A percentile compares a stretch with the other conserved stretches of the same genome.
These are phyloP conservation scores for Trissonchulus sp. DNA, from an alignment of 2,888 invertebrate genomes.

Conservation along the genomic window DNA sequence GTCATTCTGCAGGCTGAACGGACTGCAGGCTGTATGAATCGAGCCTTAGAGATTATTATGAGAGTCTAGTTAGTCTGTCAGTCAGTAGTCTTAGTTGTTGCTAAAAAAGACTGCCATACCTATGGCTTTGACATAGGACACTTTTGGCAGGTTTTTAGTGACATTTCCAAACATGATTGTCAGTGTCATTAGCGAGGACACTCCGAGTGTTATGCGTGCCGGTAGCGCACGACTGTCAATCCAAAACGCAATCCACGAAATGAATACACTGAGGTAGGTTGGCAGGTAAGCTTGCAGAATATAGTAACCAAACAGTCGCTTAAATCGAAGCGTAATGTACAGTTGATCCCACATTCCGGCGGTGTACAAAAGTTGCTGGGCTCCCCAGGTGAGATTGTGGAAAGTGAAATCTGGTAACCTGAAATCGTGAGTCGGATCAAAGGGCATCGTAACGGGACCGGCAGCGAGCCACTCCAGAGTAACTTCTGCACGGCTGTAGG, in stretches of 20 bases:
- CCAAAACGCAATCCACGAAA: constrained; percentile 29
- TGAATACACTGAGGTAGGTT: constrained; percentile 27
- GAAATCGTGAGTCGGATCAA: background rate
- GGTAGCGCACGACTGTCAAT: constrained; percentile 25
- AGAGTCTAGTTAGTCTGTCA: too few relatives aligned
- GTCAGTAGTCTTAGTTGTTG: too few relatives aligned
- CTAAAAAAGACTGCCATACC: too few relatives aligned
- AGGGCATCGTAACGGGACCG: background rate
- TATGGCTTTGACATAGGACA: constrained; percentile 31
- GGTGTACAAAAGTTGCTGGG: background rate
- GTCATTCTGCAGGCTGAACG: background rate
- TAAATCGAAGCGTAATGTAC: constrained; percentile 11
- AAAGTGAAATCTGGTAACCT: constrained; percentile 22
- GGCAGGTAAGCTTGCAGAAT: constrained; percentile 24
- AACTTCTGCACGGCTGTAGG: constrained; percentile 25
- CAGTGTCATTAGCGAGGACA: constrained; percentile 24
- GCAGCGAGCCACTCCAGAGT: background rate
- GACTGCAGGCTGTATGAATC: too few relatives aligned
- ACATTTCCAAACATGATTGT: constrained; percentile 27
- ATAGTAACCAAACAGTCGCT: constrained; percentile 26
- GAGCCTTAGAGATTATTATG: too few relatives aligned
- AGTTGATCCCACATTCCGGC: constrained; percentile 29
- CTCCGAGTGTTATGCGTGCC: constrained; percentile 27
- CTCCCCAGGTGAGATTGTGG: constrained; percentile 9
- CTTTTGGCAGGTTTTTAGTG: constrained; percentile 26